Evolutionary conservation across 1,140 invertebrate species (phyloP).

Genomic region (Bilobella aurantiaca): DNA sequence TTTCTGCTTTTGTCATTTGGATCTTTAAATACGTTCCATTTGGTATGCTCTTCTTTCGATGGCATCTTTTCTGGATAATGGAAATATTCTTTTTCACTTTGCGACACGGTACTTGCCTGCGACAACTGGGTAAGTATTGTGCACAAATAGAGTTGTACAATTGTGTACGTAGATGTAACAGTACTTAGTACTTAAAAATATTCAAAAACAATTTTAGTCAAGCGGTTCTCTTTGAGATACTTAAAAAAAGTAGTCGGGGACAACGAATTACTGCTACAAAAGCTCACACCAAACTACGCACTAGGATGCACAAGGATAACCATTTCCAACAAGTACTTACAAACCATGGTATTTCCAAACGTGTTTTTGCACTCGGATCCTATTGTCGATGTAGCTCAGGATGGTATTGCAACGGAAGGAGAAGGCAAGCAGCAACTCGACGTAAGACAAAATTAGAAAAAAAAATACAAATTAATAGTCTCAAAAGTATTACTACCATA

Average conservation of each 20-base stretch:
- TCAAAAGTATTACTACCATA: too few relatives aligned
- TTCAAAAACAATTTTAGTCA: background rate
- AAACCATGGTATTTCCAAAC: background rate
- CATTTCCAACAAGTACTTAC: background rate
- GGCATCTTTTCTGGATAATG: background rate
- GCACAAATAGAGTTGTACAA: too few relatives aligned
- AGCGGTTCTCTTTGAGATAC: background rate
- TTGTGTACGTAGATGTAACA: too few relatives aligned
- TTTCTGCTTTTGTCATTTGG: too few relatives aligned
- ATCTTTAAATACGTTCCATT: conserved; percentile 7
- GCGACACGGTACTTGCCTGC: too few relatives aligned
- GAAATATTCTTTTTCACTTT: too few relatives aligned
- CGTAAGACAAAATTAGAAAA: too few relatives aligned
- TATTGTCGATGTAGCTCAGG: background rate
- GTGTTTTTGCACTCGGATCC: background rate
- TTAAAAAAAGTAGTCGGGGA: background rate
- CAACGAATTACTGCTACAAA: background rate
- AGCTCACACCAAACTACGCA: background rate
- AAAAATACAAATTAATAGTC: too few relatives aligned
- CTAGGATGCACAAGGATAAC: background rate
- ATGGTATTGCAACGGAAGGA: too few relatives aligned
- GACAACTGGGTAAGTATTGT: too few relatives aligned
- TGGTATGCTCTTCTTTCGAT: background rate
- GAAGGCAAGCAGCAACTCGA: too few relatives aligned
- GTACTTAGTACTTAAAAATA: too few relatives aligned